phyloP scores from a whole-genome alignment of 2,113 vertebrate genomes.

The Rhadina sibilatrix region DNA sequence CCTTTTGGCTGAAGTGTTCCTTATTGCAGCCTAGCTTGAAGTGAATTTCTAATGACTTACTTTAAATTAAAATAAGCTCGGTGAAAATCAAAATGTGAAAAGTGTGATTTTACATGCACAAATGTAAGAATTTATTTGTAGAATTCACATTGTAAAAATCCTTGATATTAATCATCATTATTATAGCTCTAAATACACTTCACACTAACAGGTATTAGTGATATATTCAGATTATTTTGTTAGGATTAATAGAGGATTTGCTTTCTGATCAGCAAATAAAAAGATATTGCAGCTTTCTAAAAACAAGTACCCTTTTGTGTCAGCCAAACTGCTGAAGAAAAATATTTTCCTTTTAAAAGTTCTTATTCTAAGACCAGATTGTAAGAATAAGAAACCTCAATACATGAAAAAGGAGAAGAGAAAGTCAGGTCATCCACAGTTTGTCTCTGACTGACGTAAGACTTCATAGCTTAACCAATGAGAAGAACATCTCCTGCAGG shows the following conservation, averaged over 20 bases:
- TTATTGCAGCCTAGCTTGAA: not conserved
- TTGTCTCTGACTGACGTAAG: not conserved
- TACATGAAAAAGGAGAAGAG: not conserved
- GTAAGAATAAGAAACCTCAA: not conserved
- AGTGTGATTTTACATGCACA: not conserved
- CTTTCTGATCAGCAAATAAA: not conserved
- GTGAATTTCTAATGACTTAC: not conserved
- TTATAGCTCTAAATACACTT: not conserved
- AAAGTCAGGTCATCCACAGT: not conserved
- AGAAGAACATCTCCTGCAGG: conserved; percentile 18
- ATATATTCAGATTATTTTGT: not conserved
- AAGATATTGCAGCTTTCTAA: not conserved
- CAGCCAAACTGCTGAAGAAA: not conserved
- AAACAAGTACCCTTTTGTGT: not conserved
- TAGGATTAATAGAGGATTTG: not conserved
- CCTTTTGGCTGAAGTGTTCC: not conserved
- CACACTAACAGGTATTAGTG: not conserved
- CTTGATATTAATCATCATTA: not conserved
- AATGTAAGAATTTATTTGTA: not conserved
- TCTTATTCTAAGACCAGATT: not conserved
- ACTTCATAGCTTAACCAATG: not conserved
- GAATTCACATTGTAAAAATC: not conserved
- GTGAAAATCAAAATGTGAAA: not conserved
- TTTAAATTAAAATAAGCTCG: not conserved
- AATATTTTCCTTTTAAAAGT: not conserved